These are phyloP conservation scores for Tretioscincus oriximinensis DNA, from an alignment of 2,113 vertebrate genomes.

Conservation along the genomic window DNA sequence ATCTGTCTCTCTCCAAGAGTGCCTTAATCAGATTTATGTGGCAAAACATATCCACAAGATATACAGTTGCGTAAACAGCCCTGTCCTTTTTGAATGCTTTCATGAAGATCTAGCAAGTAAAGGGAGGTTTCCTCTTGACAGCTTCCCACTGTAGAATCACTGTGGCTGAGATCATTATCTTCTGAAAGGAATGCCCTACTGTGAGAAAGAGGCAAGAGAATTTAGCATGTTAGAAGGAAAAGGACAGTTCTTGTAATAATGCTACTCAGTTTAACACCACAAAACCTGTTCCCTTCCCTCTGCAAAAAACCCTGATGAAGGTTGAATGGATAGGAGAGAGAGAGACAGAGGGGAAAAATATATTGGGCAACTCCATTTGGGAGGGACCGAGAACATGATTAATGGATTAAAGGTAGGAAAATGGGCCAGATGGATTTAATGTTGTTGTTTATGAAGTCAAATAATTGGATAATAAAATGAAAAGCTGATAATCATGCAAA, in stretches of 20 bases:
- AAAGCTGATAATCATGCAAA: too few species aligned
- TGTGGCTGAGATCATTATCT: constrained; percentile 3
- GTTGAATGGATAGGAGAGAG: neutral
- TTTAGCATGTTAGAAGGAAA: accelerated
- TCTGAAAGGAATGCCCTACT: constrained; percentile 28
- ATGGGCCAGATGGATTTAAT: too few species aligned
- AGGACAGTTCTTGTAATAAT: neutral
- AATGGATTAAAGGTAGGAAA: too few species aligned
- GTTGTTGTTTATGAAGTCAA: too few species aligned
- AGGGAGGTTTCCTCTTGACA: neutral
- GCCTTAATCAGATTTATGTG: constrained; percentile 62
- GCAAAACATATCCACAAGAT: neutral
- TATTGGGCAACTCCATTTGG: too few species aligned
- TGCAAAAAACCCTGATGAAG: neutral
- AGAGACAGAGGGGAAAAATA: neutral
- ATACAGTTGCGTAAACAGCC: neutral
- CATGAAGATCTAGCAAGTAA: neutral
- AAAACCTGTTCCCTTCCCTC: accelerated
- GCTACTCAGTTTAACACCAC: constrained; percentile 1
- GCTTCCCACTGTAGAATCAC: neutral
- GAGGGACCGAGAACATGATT: too few species aligned
- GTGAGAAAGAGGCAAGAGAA: neutral
- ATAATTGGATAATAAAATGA: too few species aligned
- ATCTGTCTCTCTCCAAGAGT: constrained; percentile 57
- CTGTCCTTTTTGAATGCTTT: neutral